Base-by-base conservation (phyloP, 2,888 invertebrate species). In the Tribolium freemani region DNA sequence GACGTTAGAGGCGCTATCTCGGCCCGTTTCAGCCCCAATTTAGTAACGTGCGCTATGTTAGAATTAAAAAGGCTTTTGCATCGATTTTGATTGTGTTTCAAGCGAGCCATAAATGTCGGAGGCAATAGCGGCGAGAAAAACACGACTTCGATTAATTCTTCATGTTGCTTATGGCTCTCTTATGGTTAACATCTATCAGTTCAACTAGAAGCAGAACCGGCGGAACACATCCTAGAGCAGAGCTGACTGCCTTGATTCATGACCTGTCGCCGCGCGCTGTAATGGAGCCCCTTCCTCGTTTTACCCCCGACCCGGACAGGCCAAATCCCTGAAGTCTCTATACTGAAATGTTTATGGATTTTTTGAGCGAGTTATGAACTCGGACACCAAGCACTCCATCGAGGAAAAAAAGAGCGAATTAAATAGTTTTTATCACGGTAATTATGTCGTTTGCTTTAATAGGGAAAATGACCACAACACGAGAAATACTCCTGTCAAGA, bases 161-260 rank as follows among this genome's bases (percentile, higher is more conserved):
- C 16, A 53, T 53, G 54, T 53, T 30, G 30, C 44, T 64, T 67
- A 54, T 53, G 21, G 69, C 45, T 54, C 64, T 66, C 61, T 69
- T 54, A 53, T 51, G 53, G 69, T 69, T 60, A 44, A 69, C 69
- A 69, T 64, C 69, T 61, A 69, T 71, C 66, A 57, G 51, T 66
- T 48, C 30, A 51, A 53, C 60, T 70, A 63, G 70, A 48, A 71
- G 71, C 60, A 46, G 61, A 44, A 8, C 72, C 72, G 72, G 69
- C 68, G 72, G 73, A 70, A 70, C 70, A 58, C 69, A 70, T 80
- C 80, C 80, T 80, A 79, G 79, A 78, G 69, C 71, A 72, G 74
- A 73, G 75, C 76, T 78, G 80, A 80, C 78, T 79, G 76, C 75
- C 75, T 82, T 83, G 82, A 83, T 83, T 75, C 79, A 83, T 82